A percentile compares a stretch with the other conserved stretches of the same genome.
Evolutionary conservation across 2,113 vertebrate species (phyloP).

Genomic region (Hyperopisus bebe): DNA sequence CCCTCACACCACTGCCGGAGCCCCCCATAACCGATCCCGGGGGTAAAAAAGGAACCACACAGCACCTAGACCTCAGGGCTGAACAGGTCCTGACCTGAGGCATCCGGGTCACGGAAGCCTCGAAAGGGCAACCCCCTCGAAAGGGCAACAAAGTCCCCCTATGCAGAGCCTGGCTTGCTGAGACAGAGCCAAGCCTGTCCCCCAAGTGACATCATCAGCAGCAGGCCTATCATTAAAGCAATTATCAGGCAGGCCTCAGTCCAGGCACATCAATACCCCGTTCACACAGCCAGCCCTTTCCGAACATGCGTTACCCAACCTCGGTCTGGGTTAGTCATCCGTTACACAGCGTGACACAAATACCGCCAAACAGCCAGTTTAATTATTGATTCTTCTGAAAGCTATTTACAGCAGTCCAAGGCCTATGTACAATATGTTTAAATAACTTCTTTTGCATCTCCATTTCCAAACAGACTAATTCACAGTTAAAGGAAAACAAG

Average conservation of each 20-base stretch:
- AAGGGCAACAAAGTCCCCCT: background rate
- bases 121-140: background rate
- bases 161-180: background rate
- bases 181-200: slow-evolving; percentile 19
- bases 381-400: background rate
- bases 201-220: background rate
- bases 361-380: background rate
- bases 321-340: background rate
- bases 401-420: background rate
- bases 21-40: background rate
- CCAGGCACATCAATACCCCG: background rate
- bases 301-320: background rate
- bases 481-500: background rate
- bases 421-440: background rate
- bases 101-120: background rate
- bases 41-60: background rate
- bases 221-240: background rate
- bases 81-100: background rate
- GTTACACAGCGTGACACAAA: background rate
- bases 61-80: background rate
- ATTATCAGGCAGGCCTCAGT: background rate
- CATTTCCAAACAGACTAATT: background rate
- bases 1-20: background rate
- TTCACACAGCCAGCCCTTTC: background rate
- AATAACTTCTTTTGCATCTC: background rate